Base-by-base conservation (phyloP, 1,140 invertebrate genomes). In the Halesus radiatus region DNA sequence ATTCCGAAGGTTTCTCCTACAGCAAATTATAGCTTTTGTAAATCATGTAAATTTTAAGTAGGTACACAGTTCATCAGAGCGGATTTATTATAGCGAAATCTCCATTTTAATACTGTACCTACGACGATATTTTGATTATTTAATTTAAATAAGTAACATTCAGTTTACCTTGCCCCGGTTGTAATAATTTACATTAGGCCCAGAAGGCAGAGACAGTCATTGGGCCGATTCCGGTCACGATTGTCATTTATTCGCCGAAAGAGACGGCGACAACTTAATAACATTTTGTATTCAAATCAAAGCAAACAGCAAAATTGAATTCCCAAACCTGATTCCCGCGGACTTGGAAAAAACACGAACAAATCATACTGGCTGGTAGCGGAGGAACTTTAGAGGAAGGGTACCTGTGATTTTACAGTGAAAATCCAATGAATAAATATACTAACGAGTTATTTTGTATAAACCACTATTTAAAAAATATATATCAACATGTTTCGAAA, bases 241-340 rank as follows among this genome's bases (percentile, higher is more conserved):
- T 74, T 62, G 56, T 72, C 78, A 79, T 74, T 79, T 79, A 79
- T 79, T 79, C 78, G 58, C 78, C 66, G 52, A 74, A 73, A 74
- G 53, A 74, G 53, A 79, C 54, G 70, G 60, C 70, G 56, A 62
- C 68, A 72, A 73, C 54, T 73, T 68, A 74, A 75, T 80, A 70
- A 70, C 75, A 77, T 81, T 81, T 74, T 70, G 80, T 74, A 81
- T 81, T 81, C 80, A 81, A 81, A 81, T 81, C 75, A 81, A 81
- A 81, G 80, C 76, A 81, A 81, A 81, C 66, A 73, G 76, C 76
- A 20, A 54, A 81, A 81, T 78, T 78, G 62, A 78, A 81, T 81
- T 72, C 26, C 20, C 70, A 29, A 29, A 32, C 45, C 64, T 75
- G 80, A 79, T 79, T 79, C 78, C n/a, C 8, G 45, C 58, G 32